These are phyloP conservation scores for Caloenas nicobarica DNA, from an alignment of 2,113 vertebrate genomes.

Conservation along the genomic window DNA sequence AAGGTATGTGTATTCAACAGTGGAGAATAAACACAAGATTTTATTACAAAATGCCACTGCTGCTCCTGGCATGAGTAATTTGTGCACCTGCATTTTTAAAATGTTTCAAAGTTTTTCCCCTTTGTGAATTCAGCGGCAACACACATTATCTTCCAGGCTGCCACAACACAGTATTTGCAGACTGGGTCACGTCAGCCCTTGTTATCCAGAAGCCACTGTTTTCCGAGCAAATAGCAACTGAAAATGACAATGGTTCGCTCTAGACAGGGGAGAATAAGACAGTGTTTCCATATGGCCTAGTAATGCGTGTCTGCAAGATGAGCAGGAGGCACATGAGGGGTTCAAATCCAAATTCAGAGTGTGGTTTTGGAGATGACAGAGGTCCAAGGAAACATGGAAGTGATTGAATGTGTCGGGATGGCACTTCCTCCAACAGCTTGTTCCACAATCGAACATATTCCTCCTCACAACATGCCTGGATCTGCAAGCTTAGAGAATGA, in stretches of 20 bases:
- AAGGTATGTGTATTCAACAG: slow-evolving; percentile 80
- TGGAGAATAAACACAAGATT: slow-evolving; percentile 81
- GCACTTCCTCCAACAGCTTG: not conserved
- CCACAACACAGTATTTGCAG: slow-evolving; percentile 73
- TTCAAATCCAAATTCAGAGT: not conserved
- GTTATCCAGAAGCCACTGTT: slow-evolving; percentile 60
- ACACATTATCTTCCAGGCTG: slow-evolving; percentile 73
- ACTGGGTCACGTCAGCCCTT: slow-evolving; percentile 66
- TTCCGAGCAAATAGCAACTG: slow-evolving; percentile 65
- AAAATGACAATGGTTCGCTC: slow-evolving; percentile 4
- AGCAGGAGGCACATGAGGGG: not conserved
- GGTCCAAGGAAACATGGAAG: not conserved
- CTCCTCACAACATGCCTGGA: not conserved
- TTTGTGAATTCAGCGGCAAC: slow-evolving; percentile 73
- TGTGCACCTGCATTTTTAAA: slow-evolving; percentile 87
- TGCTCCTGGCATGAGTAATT: slow-evolving; percentile 81
- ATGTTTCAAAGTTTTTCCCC: slow-evolving; percentile 81
- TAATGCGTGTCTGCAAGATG: not conserved
- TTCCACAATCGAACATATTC: not conserved
- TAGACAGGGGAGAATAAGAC: slow-evolving; percentile 3
- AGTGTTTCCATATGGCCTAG: not conserved
- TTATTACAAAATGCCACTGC: slow-evolving; percentile 83
- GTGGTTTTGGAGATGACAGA: not conserved
- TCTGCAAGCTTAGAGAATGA: not conserved
- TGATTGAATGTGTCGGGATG: not conserved